A percentile compares a stretch with the other conserved stretches of the same genome.
These are phyloP conservation scores for Euura saliciscinereae DNA, from an alignment of 1,140 invertebrate species.

Conservation along the genomic window DNA sequence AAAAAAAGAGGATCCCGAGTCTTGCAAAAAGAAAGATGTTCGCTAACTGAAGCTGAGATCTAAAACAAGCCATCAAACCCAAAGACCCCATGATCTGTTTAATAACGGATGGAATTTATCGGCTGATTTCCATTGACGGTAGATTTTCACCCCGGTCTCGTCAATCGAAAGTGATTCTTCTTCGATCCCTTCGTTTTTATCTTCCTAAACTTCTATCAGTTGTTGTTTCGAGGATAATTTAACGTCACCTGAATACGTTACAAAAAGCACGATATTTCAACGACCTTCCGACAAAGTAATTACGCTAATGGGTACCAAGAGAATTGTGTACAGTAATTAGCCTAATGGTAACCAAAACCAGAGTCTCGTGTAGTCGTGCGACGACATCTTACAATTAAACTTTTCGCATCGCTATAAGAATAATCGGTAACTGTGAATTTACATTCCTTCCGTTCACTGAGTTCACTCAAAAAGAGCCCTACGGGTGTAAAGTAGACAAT, in stretches of 20 bases:
- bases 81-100: conserved; percentile 28
- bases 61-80: too few relatives aligned
- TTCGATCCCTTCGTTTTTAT: not conserved
- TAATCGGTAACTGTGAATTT: too few relatives aligned
- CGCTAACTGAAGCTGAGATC: too few relatives aligned
- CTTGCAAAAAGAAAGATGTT: too few relatives aligned
- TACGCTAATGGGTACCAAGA: not conserved
- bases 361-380: not conserved
- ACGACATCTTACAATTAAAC: not conserved
- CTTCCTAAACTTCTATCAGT: not conserved
- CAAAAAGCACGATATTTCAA: not conserved
- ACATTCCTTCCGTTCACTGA: too few relatives aligned
- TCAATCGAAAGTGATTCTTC: not conserved
- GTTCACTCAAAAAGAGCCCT: too few relatives aligned
- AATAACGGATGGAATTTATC: conserved; percentile 46
- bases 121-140: conserved; percentile 26
- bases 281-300: conserved; percentile 2
- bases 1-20: too few relatives aligned
- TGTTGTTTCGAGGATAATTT: not conserved
- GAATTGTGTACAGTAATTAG: not conserved
- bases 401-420: not conserved
- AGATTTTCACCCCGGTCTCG: too few relatives aligned
- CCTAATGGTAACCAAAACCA: not conserved
- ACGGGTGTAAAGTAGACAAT: too few relatives aligned
- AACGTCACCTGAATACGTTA: not conserved